Evolutionary conservation across 2,797 vertebrate species (phyloP).

Genomic region (Eulemur coronatus): DNA sequence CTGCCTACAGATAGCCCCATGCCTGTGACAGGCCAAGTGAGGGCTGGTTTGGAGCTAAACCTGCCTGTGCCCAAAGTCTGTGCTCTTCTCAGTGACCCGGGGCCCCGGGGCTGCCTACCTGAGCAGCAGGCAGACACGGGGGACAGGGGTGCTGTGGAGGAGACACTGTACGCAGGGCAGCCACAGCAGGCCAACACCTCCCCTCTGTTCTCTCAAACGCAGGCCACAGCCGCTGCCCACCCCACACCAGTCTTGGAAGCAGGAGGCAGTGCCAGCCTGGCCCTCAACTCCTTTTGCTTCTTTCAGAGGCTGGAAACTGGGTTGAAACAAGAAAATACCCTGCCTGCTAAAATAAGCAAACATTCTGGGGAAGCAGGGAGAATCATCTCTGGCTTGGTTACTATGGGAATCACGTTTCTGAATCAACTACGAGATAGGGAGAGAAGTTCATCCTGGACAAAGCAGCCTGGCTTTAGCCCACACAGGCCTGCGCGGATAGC

Average conservation of each 20-base stretch:
- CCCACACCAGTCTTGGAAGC: background rate
- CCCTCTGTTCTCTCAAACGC: background rate
- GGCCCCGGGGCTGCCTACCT: background rate
- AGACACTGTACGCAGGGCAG: background rate
- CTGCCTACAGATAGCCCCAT: background rate
- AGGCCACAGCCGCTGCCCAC: background rate
- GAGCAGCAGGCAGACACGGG: accelerated
- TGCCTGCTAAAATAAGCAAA: slow-evolving; percentile 70
- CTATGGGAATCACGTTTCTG: slow-evolving; percentile 80
- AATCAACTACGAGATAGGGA: slow-evolving; percentile 39
- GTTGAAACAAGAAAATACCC: slow-evolving; percentile 51
- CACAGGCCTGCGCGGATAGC: background rate
- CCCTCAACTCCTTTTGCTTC: background rate
- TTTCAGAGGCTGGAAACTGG: slow-evolving; percentile 55
- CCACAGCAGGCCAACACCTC: background rate
- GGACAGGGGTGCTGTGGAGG: background rate
- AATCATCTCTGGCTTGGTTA: slow-evolving; percentile 79
- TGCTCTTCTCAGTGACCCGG: background rate
- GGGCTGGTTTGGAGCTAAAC: background rate
- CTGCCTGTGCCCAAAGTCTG: background rate
- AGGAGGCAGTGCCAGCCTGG: background rate
- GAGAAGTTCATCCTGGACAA: slow-evolving; percentile 31
- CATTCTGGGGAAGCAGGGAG: slow-evolving; percentile 56
- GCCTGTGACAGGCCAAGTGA: background rate
- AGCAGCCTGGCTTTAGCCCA: background rate